Evolutionary conservation across 2,888 invertebrate genomes (phyloP).

Genomic region (Dastarcus helophoroides): DNA sequence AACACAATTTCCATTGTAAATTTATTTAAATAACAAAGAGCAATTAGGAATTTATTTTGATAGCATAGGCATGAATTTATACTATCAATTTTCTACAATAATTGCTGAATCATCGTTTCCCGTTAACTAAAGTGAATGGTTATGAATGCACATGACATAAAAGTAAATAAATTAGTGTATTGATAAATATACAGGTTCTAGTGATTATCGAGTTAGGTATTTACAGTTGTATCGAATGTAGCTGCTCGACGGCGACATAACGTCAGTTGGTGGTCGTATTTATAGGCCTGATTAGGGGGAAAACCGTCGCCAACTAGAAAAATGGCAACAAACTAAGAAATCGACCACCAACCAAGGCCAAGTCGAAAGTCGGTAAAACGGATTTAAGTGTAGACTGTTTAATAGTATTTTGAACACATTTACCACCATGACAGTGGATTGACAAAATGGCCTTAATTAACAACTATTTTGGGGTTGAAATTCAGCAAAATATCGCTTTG

Average conservation of each 20-base stretch:
- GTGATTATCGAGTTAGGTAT: conserved; percentile 8
- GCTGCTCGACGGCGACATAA: no score
- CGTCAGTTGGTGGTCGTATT: no score
- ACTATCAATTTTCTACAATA: conserved; percentile 11
- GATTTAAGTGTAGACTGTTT: no score
- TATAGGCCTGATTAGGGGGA: no score
- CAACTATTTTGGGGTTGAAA: no score
- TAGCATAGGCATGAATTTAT: conserved; percentile 6
- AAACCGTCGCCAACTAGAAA: no score
- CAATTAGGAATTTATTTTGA: conserved; percentile 12
- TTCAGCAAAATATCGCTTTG: no score
- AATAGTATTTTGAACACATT: conserved; percentile 15
- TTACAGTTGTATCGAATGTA: no score
- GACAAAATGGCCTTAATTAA: conserved; percentile 13
- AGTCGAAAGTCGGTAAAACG: no score
- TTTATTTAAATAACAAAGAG: conserved; percentile 14
- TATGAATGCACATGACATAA: conserved; percentile 10
- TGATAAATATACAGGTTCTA: conserved; percentile 10
- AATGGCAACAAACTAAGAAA: no score
- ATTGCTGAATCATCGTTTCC: conserved; percentile 12
- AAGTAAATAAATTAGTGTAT: conserved; percentile 9
- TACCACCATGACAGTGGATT: conserved; percentile 12
- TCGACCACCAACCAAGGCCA: no score
- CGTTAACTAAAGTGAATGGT: conserved; percentile 12
- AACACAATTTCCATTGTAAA: conserved; percentile 6